A percentile compares a stretch with the other conserved stretches of the same genome.
Conservation (phyloP, 2,113 vertebrate species). For the Poeciliopsis retropinna region DNA sequence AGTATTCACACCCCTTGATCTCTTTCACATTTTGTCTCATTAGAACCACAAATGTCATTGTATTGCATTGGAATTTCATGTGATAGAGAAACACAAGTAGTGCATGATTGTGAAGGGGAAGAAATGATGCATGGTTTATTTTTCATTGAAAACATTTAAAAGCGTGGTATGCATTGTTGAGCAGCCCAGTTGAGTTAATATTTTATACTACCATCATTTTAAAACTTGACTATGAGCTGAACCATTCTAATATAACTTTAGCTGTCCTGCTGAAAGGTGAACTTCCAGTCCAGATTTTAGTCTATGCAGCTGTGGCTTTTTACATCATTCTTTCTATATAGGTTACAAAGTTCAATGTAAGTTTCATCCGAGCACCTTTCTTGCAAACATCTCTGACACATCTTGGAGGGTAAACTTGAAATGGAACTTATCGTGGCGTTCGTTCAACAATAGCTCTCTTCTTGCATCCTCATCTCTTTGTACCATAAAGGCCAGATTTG, state of each 20-base stretch:
- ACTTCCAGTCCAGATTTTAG: background rate
- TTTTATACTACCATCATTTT: background rate
- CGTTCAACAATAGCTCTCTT: background rate
- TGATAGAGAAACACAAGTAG: background rate
- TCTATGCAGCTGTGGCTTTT: background rate
- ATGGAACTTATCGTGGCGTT: background rate
- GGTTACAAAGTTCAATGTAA: too few species aligned
- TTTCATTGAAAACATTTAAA: background rate
- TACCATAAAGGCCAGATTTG: background rate
- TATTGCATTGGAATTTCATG: background rate
- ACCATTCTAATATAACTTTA: background rate
- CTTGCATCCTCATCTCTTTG: background rate
- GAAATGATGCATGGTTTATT: background rate
- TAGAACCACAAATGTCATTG: background rate
- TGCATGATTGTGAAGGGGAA: background rate
- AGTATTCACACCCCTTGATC: background rate
- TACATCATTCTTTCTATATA: too few species aligned
- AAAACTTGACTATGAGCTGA: background rate
- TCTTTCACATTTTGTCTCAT: background rate
- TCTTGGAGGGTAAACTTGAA: too few species aligned
- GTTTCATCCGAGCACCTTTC: too few species aligned
- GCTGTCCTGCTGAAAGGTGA: background rate
- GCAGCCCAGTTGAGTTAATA: background rate
- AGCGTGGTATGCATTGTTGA: background rate
- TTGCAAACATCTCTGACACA: too few species aligned